A percentile compares a stretch with the other conserved stretches of the same genome.
Evolutionary conservation across 2,113 vertebrate genomes (phyloP).

Genomic region (Bostrychus sinensis): DNA sequence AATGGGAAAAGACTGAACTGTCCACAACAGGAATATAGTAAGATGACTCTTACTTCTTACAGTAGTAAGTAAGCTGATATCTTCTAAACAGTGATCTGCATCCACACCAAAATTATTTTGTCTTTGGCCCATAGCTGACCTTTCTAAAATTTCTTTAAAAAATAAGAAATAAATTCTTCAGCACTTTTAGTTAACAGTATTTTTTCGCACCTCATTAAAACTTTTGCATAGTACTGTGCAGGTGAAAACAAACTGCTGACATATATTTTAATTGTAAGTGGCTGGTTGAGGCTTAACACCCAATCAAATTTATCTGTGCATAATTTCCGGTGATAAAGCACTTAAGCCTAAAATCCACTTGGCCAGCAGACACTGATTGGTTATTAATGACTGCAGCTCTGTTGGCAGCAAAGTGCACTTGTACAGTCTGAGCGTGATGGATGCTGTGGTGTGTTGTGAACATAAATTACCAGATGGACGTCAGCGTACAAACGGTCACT

Average conservation of each 20-base stretch:
- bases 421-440: constrained; percentile 18
- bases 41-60: no score
- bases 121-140: no score
- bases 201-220: no score
- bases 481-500: not conserved
- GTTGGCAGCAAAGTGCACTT: constrained; percentile 24
- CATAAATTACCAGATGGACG: constrained; percentile 16
- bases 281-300: not conserved
- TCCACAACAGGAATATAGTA: no score
- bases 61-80: no score
- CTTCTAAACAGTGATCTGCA: no score
- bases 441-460: constrained; percentile 12
- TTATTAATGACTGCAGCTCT: constrained; percentile 18
- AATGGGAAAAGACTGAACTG: not conserved
- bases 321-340: not conserved
- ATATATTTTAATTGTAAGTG: not conserved
- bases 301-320: not conserved
- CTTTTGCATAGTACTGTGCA: no score
- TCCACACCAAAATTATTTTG: no score
- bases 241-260: not conserved
- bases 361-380: constrained; percentile 2
- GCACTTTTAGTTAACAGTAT: no score
- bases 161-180: no score
- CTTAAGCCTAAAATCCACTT: not conserved
- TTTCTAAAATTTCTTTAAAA: no score